Evolutionary conservation across 2,113 vertebrate genomes (phyloP), one percentile per base, ranked within the genome.

Genomic region (Lophotis ruficrista): DNA sequence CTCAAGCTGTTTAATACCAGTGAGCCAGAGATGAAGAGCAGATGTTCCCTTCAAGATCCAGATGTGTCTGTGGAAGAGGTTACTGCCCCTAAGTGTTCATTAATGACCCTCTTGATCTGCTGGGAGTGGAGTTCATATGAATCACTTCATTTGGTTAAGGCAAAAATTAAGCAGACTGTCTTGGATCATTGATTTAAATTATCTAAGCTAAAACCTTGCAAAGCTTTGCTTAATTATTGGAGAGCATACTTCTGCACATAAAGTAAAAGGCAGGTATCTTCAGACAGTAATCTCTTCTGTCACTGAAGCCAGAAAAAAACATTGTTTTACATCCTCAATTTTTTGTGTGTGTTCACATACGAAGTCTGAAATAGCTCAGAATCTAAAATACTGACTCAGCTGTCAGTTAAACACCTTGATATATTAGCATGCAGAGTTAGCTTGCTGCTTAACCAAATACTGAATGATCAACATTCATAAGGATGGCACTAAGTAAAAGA

Each of bases 11-110:
- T 58, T 13, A 7, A 37, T 1, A 13, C 2, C 84, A 93, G 22
- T 0, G 66, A 89, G 73, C 20, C 66, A 65, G 58, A 20, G 62
- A 17, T 1, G 8, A 73, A 27, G 61, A 82, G 57, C 87, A 95
- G 90, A 85, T 93, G 93, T 18, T 87, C 61, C 51, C 73, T 64
- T 5, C 70, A 13, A 35, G 61, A 43, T 48, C 82, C 96, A 93
- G 85, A 79, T 95, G 92, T 92, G 81, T 30, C 31, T 7, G 30
- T 20, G 85, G 73, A 76, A 71, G 87, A 51, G 73, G 69, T 41
- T 30, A 14, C 43, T 83, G 48, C 73, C 90, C 87, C 57, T 7
- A 2, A 35, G 35, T 38, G 73, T 82, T 78, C 70, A 3, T 21
- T 7, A 48, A 5, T 76, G 82, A 80, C 88, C 70, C 62, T 68